Evolutionary conservation across 2,113 vertebrate species (phyloP), one percentile per base, ranked within the genome.

Genomic region (Seriola quinqueradiata): DNA sequence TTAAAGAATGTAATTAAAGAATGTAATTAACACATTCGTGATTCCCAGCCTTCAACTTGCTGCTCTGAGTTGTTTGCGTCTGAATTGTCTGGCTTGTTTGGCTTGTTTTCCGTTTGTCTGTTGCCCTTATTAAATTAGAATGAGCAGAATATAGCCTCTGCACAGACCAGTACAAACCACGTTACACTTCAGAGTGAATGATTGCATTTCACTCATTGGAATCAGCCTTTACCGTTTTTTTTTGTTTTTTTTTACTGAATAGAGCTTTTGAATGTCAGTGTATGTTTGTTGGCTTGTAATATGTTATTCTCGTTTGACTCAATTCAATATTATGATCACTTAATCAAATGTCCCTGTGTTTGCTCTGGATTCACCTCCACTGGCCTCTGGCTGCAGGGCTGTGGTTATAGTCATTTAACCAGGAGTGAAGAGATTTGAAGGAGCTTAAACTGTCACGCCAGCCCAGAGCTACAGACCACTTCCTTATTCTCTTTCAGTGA

Each of bases 201-300:
- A 92, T 78, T 81, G 66, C 78, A 87, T 93, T 94, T 81, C 63
- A 48, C 77, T 91, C 73, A 92, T 89, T 93, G 84, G 85, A 90
- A 69, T 90, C 89, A 91, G 83, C 74, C 63, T 55, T 76, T 68
- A 58, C 57, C 34, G 34, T 74, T 89, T 76, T 72, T 50, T 28
- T 28, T 28, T 28, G 2, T 28, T 28, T 28, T 2, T 28, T 28
- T 21, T 54, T 3, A 44, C 63, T 87, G 34, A 88, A 82, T 65
- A 40, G 73, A 77, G 69, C 65, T 70, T 89, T 83, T 83, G 38
- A 71, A 70, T 64, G 66, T 19, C 16, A 57, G 17, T 54, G 6
- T 50, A 48, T 32, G 32, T 73, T 75, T 64, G 40, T 73, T 77
- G 70, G 38, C 72, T 70, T 40, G 54, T 76, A 25, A 71, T 14